A percentile compares a stretch with the other conserved stretches of the same genome.
phyloP scores from a whole-genome alignment of 2,113 vertebrate species.

The Thryonomys swinderianus region DNA sequence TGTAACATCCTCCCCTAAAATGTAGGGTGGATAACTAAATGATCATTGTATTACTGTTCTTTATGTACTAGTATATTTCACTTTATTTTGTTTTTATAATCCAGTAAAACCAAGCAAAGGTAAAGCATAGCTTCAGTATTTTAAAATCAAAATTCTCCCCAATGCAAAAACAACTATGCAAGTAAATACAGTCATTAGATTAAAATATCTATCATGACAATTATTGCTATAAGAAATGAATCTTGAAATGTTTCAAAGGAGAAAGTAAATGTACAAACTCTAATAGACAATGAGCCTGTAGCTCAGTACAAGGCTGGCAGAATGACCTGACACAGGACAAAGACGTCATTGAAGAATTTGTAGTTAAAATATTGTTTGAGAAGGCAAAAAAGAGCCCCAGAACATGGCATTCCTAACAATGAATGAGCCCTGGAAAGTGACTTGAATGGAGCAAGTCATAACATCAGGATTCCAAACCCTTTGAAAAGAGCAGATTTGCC shows the following conservation, averaged over 20 bases:
- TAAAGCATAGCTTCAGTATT: not conserved
- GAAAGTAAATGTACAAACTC: not conserved
- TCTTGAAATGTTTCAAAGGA: not conserved
- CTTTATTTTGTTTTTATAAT: not conserved
- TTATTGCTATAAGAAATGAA: slow-evolving; percentile 14
- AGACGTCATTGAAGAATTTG: not conserved
- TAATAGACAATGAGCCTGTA: not conserved
- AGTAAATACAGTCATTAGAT: not conserved
- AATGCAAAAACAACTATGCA: not conserved
- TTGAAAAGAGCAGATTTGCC: not conserved
- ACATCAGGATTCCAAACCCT: not conserved
- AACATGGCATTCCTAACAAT: not conserved
- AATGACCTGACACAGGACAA: slow-evolving; percentile 38
- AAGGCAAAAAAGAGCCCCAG: not conserved
- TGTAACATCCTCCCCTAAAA: not conserved
- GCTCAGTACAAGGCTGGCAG: not conserved
- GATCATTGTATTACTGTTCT: not conserved
- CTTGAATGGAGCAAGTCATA: not conserved
- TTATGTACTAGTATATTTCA: not conserved
- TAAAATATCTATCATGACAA: not conserved
- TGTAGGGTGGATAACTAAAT: not conserved
- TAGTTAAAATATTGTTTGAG: not conserved
- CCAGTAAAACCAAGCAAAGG: not conserved
- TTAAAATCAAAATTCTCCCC: not conserved
- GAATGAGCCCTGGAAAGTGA: not conserved